Evolutionary conservation across 2,888 invertebrate genomes (phyloP).

Genomic region (Conops quadrifasciatus): DNA sequence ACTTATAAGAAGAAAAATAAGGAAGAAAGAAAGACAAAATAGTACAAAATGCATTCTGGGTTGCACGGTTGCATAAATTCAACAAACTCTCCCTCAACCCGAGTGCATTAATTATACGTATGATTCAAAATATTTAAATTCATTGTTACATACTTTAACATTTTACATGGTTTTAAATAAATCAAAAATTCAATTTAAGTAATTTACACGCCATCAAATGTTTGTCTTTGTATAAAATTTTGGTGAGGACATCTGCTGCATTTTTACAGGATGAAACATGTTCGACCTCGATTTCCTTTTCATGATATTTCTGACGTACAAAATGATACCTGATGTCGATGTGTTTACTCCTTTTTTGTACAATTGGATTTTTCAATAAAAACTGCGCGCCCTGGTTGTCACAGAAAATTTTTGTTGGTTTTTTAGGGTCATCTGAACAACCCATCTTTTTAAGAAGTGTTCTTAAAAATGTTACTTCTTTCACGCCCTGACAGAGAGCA

Average conservation of each 20-base stretch:
- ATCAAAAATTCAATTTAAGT: slow-evolving; percentile 6
- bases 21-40: too few relatives aligned
- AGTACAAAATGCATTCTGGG: too few relatives aligned
- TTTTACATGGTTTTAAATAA: neutral
- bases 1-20: too few relatives aligned
- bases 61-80: too few relatives aligned
- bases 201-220: slow-evolving; percentile 16
- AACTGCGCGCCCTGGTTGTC: neutral
- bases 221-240: slow-evolving; percentile 34
- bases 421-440: neutral
- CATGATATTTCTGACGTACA: slow-evolving; percentile 32
- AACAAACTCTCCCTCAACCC: too few relatives aligned
- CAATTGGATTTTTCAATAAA: neutral
- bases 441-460: neutral
- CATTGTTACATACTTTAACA: too few relatives aligned
- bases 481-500: neutral
- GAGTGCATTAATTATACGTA: too few relatives aligned
- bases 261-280: slow-evolving; percentile 36
- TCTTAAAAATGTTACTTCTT: neutral
- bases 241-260: slow-evolving; percentile 39
- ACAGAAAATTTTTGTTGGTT: neutral
- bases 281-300: slow-evolving; percentile 30
- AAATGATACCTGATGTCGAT: slow-evolving; percentile 41
- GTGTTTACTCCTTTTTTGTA: slow-evolving; percentile 43
- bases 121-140: too few relatives aligned